phyloP scores from a whole-genome alignment of 2,113 vertebrate species.

The Marmota flaviventris region DNA sequence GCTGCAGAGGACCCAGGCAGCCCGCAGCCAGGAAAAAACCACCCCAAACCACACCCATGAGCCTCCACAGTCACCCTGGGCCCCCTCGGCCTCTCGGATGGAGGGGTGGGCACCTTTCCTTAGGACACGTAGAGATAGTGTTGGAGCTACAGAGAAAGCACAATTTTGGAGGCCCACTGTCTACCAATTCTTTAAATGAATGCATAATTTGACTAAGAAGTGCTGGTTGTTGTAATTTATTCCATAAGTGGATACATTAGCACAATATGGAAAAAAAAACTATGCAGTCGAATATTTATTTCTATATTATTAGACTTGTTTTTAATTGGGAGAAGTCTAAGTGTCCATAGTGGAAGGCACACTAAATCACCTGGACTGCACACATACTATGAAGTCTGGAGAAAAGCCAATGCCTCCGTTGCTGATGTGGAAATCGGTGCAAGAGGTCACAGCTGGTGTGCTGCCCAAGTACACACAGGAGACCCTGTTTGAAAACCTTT shows the following conservation, averaged over 20 bases:
- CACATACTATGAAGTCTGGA: background rate
- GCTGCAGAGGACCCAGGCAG: background rate
- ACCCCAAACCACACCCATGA: background rate
- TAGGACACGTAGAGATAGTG: too few relatives aligned
- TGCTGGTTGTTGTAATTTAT: background rate
- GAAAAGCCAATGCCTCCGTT: background rate
- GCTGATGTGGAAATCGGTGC: background rate
- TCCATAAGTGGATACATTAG: background rate
- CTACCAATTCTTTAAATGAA: background rate
- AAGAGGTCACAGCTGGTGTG: too few relatives aligned
- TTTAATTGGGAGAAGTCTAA: background rate
- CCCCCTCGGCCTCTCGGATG: too few relatives aligned
- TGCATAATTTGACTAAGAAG: background rate
- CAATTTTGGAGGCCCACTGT: background rate
- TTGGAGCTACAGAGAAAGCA: fast-evolving
- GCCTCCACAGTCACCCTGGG: too few relatives aligned
- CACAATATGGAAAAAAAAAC: background rate
- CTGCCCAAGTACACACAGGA: too few relatives aligned
- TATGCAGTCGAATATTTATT: background rate
- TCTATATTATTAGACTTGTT: too few relatives aligned
- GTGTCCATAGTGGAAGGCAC: too few relatives aligned
- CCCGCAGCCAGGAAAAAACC: background rate
- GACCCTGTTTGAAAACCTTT: too few relatives aligned
- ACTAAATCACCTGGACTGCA: background rate
- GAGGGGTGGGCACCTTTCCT: too few relatives aligned